Base-by-base conservation (phyloP, 2,888 invertebrate species). In the Amphipyra berbera region DNA sequence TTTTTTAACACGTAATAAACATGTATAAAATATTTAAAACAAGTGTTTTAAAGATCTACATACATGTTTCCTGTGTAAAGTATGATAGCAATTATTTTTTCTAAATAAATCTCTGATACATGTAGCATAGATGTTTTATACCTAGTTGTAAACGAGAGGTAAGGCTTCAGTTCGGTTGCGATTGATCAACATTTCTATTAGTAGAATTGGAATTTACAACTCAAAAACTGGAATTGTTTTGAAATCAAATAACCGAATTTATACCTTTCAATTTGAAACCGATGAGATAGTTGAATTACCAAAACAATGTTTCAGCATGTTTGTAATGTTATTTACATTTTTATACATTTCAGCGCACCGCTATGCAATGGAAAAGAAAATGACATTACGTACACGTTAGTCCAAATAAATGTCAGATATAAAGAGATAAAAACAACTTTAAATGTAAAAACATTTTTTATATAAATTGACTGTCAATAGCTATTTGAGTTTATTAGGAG, bases 401-500 rank as follows among this genome's bases (percentile, higher is more conserved):
- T 38, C 41, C 52, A 48, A 64, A 64, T 63, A 57, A 70, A 71
- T 1, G 42, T 52, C 40, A 38, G 9, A 13, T 10, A n/a, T 6
- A 12, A 50, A 41, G 41, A 52, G 13, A 30, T 33, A 48, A 40
- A 61, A 57, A 47, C 9, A 47, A 40, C 10, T 37, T 37, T 4
- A 14, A 21, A 50, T 33, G 30, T 38, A 68, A 64, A 49, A 41
- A 37, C 35, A 9, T 30, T 55, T 52, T 30, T 48, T 33, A 9
- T 9, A 47, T 47, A 61, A 61, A 69, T 69, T 69, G 60, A 37
- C 61, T 60, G 55, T 60, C 63, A 64, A 45, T 46, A 35, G 45
- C 37, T 52, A 37, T 61, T 68, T 66, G 57, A 75, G 42, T 61
- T 52, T 70, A 62, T 73, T 52, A 73, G 5, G 47, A 45, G 49